Evolutionary conservation across 2,113 vertebrate species (phyloP).

Genomic region (Phylloscopus trochilus): DNA sequence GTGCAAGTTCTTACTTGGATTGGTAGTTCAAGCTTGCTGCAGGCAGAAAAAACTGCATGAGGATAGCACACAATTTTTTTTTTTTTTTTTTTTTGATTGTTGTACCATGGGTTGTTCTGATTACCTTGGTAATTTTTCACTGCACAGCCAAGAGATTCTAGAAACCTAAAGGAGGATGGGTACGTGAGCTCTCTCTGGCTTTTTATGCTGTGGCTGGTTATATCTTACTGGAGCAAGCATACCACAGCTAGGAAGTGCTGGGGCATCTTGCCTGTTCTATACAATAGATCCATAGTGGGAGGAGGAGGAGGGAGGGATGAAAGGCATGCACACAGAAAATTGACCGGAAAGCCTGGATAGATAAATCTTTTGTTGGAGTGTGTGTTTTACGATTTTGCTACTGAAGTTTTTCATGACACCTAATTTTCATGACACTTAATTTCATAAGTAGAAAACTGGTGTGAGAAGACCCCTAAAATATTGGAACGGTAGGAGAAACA

Average conservation of each 20-base stretch:
- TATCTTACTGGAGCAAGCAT: not conserved
- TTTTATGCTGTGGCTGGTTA: not conserved
- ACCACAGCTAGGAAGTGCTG: not conserved
- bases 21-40: not conserved
- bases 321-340: not conserved
- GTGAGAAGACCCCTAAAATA: not conserved
- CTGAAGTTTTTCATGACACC: not conserved
- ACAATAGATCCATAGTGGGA: not conserved
- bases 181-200: fast-evolving
- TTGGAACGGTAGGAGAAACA: not conserved
- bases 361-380: not conserved
- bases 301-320: not conserved
- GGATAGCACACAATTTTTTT: not conserved
- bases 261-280: not conserved
- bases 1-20: not conserved
- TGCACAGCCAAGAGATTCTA: not conserved
- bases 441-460: not conserved
- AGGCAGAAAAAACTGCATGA: not conserved
- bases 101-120: not conserved
- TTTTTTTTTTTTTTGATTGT: not conserved
- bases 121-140: not conserved
- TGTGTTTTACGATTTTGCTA: not conserved
- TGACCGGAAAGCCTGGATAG: not conserved
- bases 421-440: not conserved
- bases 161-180: not conserved